Evolutionary conservation across 2,888 invertebrate genomes (phyloP).

Genomic region (Pseudeuparius sepicola): DNA sequence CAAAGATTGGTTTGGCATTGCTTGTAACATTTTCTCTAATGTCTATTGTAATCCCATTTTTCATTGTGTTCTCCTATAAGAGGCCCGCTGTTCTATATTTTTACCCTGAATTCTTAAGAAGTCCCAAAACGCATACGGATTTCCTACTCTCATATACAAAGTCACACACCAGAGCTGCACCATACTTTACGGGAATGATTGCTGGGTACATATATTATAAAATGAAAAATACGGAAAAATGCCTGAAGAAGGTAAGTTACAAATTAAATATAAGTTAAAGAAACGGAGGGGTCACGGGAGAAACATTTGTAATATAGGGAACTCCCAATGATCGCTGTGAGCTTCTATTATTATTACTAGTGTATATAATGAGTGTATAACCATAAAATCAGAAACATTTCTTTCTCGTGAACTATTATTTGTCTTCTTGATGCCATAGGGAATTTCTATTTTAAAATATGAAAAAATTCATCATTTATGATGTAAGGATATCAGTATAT

Average conservation of each 20-base stretch:
- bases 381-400: too few species aligned
- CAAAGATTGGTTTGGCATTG: slow-evolving; percentile 36
- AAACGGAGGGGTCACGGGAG: too few species aligned
- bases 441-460: too few species aligned
- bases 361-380: too few species aligned
- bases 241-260: background rate
- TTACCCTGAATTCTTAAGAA: slow-evolving; percentile 43
- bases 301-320: too few species aligned
- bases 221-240: slow-evolving; percentile 19
- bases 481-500: too few species aligned
- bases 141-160: slow-evolving; percentile 48
- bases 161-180: slow-evolving; percentile 47
- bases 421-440: too few species aligned
- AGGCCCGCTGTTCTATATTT: slow-evolving; percentile 45
- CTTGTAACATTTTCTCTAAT: slow-evolving; percentile 34
- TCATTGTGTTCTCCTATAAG: slow-evolving; percentile 41
- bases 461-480: too few species aligned
- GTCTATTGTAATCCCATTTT: slow-evolving; percentile 42
- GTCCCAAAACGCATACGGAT: slow-evolving; percentile 42
- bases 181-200: slow-evolving; percentile 48
- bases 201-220: slow-evolving; percentile 42
- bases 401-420: too few species aligned
- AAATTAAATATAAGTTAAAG: too few species aligned
- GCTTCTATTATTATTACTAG: too few species aligned
- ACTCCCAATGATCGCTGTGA: too few species aligned